Percentiles rank a stretch among this genome's conserved stretches.
Conservation (phyloP, 2,113 vertebrate genomes). For the Scytalopus superciliaris region DNA sequence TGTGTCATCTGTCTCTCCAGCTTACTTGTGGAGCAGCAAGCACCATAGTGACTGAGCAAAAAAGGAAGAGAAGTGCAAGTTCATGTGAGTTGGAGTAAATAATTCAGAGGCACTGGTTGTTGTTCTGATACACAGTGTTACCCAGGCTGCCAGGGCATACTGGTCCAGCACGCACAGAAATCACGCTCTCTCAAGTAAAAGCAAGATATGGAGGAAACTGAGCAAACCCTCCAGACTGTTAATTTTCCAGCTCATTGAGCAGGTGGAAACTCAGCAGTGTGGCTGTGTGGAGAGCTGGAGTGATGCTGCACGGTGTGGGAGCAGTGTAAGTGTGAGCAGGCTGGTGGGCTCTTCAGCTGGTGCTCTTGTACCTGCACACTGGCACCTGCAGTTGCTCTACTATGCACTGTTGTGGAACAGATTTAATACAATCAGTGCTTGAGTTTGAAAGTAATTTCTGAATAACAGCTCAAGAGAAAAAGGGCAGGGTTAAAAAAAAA, state of each 20-base stretch:
- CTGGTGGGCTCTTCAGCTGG: background rate
- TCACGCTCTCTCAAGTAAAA: background rate
- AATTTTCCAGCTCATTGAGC: background rate
- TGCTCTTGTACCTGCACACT: background rate
- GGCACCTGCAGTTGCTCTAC: background rate
- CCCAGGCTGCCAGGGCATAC: background rate
- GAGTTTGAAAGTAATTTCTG: background rate
- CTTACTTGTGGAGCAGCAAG: background rate
- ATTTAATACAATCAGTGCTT: background rate
- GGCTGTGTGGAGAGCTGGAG: background rate
- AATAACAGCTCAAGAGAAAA: background rate
- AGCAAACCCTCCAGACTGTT: background rate
- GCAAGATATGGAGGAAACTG: background rate
- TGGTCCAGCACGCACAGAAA: background rate
- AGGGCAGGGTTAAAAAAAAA: background rate
- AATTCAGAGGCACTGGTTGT: slow-evolving; percentile 18
- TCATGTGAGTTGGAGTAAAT: slow-evolving; percentile 52
- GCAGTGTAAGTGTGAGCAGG: background rate
- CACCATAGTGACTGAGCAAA: slow-evolving; percentile 11
- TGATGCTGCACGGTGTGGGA: background rate
- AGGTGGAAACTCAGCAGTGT: background rate
- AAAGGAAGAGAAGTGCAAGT: slow-evolving; percentile 7
- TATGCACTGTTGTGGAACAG: background rate
- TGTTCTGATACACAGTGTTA: background rate
- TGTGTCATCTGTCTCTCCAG: background rate